Evolutionary conservation across 1,140 invertebrate genomes (phyloP).

Genomic region (Apis mellifera): DNA sequence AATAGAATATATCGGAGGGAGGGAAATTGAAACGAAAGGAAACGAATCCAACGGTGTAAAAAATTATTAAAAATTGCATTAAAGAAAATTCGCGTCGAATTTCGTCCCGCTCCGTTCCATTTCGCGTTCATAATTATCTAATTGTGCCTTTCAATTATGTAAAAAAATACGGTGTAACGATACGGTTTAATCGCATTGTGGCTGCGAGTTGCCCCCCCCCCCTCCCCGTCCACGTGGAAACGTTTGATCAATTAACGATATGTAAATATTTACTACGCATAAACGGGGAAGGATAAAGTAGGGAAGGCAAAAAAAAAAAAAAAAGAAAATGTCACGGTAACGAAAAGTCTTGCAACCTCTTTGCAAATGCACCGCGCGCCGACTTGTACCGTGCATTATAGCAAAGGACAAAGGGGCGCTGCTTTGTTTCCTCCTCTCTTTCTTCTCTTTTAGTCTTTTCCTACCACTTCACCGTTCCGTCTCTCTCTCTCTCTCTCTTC

Average conservation of each 20-base stretch:
- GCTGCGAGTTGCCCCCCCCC: neutral
- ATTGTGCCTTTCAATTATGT: neutral
- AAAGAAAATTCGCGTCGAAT: accelerated
- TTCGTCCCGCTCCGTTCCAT: too few relatives aligned
- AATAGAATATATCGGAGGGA: too few relatives aligned
- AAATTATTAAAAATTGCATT: neutral
- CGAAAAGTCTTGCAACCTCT: conserved; percentile 60
- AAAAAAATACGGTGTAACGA: too few relatives aligned
- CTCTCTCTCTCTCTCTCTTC: conserved; percentile 29
- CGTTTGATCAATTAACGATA: conserved; percentile 37
- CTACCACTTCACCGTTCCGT: conserved; percentile 31
- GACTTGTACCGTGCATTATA: conserved; percentile 49
- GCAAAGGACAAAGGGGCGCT: conserved; percentile 59
- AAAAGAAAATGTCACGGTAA: conserved; percentile 44
- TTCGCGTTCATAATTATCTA: neutral
- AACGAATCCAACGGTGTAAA: too few relatives aligned
- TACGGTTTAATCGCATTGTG: neutral
- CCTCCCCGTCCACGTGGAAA: neutral
- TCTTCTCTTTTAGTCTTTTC: conserved; percentile 42
- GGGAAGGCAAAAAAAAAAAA: conserved; percentile 21
- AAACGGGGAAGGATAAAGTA: conserved; percentile 34
- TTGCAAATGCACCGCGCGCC: conserved; percentile 52
- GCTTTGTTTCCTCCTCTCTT: conserved; percentile 65
- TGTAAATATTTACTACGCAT: conserved; percentile 49
- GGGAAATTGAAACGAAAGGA: too few relatives aligned